Percentiles rank a stretch among this genome's conserved stretches.
These are phyloP conservation scores for Zaprionus camerounensis DNA, from an alignment of 1,140 invertebrate species.

Conservation along the genomic window DNA sequence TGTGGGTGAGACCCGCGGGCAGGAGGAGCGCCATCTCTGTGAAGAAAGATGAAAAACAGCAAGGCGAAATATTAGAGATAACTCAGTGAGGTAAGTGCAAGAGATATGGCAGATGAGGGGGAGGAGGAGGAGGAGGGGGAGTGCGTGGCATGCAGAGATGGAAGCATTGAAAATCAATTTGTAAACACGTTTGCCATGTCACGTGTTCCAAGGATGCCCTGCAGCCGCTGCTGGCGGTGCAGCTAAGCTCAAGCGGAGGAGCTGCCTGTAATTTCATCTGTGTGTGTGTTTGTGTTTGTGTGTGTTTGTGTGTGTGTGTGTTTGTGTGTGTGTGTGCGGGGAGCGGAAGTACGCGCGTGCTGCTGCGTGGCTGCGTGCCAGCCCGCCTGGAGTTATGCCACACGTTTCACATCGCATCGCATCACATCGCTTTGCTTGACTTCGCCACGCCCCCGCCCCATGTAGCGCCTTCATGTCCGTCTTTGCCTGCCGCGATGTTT, in stretches of 20 bases:
- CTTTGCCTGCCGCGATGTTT: slow-evolving; percentile 39
- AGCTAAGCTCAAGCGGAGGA: slow-evolving; percentile 14
- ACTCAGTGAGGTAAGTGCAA: background rate
- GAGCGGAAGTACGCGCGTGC: slow-evolving; percentile 25
- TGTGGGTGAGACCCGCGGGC: slow-evolving; percentile 89
- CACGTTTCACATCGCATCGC: slow-evolving; percentile 31
- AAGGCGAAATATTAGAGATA: background rate
- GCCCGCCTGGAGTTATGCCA: slow-evolving; percentile 47
- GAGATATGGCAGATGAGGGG: background rate
- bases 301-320: slow-evolving; percentile 1
- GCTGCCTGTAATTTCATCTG: slow-evolving; percentile 40
- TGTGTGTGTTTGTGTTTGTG: background rate
- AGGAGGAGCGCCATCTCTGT: slow-evolving; percentile 93
- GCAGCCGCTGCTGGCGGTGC: background rate
- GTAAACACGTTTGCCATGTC: slow-evolving; percentile 33
- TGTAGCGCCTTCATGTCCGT: background rate
- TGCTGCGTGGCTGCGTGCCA: slow-evolving; percentile 26
- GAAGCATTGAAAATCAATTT: slow-evolving; percentile 37
- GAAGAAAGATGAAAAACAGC: slow-evolving; percentile 69
- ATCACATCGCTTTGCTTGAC: slow-evolving; percentile 1
- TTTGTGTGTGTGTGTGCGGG: background rate
- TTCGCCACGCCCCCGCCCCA: background rate
- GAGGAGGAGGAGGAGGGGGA: background rate
- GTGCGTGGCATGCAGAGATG: background rate
- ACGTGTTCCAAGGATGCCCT: slow-evolving; percentile 24